These are phyloP conservation scores for Myotis yumanensis DNA, from an alignment of 2,113 vertebrate species.

Conservation along the genomic window DNA sequence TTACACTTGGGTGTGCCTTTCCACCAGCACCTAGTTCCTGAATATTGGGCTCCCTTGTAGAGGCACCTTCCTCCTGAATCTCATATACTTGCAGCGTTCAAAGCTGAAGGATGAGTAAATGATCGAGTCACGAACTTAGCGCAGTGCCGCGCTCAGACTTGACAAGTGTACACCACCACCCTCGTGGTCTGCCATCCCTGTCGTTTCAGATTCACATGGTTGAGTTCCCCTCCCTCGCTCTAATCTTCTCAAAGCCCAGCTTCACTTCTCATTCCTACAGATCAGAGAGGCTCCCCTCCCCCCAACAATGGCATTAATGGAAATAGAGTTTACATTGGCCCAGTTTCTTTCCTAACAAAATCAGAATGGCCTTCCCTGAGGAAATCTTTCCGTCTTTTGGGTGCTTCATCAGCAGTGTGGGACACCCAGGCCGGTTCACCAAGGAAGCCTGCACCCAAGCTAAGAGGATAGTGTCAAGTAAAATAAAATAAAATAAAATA, in stretches of 20 bases:
- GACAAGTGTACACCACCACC: fast-evolving
- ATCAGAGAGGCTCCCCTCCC: too few species aligned
- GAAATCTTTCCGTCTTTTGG: not conserved
- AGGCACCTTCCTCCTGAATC: not conserved
- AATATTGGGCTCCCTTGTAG: not conserved
- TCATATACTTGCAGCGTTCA: not conserved
- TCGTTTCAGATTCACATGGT: not conserved
- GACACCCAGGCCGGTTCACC: not conserved
- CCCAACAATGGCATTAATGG: not conserved
- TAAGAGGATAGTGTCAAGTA: not conserved
- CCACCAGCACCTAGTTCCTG: not conserved
- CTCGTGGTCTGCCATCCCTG: not conserved
- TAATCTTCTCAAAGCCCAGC: not conserved
- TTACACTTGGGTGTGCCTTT: not conserved
- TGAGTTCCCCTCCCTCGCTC: fast-evolving
- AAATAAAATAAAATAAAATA: not conserved
- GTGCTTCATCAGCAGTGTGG: not conserved
- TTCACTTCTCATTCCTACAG: not conserved
- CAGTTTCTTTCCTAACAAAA: not conserved
- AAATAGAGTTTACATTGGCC: not conserved
- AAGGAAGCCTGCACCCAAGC: not conserved
- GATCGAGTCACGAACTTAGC: not conserved
- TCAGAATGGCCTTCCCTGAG: not conserved
- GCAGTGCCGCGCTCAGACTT: fast-evolving
- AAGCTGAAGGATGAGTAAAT: not conserved